Conservation (phyloP, 1,140 invertebrate genomes). For the Tetramorium alpestre region DNA sequence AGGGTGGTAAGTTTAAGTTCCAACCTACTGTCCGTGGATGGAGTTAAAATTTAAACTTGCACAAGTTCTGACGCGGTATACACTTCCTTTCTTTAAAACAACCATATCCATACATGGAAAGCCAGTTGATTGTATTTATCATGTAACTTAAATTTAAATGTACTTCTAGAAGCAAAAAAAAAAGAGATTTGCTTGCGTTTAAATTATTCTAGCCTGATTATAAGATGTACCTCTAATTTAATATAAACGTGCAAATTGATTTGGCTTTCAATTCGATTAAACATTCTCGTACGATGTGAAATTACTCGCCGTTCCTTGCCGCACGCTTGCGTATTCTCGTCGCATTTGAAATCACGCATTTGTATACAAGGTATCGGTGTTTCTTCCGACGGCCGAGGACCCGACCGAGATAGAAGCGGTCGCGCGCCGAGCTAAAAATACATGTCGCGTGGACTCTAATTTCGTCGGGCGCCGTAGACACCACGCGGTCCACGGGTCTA, state of each 20-base stretch:
- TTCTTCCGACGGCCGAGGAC: constrained; percentile 16
- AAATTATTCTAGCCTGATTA: not conserved
- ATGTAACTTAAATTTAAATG: not conserved
- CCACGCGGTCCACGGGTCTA: constrained; percentile 81
- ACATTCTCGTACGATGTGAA: not conserved
- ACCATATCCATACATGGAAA: not conserved
- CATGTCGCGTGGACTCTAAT: constrained; percentile 82
- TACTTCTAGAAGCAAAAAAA: not conserved
- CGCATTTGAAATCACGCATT: constrained; percentile 36
- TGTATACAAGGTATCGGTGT: constrained; percentile 18
- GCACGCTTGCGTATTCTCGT: constrained; percentile 3
- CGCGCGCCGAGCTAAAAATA: constrained; percentile 77
- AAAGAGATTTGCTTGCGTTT: not conserved
- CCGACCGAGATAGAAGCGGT: constrained; percentile 61
- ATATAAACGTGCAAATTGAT: constrained; percentile 12
- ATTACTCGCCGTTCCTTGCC: not conserved
- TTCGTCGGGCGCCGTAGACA: constrained; percentile 81
- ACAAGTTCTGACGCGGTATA: not conserved
- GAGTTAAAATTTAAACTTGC: constrained; percentile 50
- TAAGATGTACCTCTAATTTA: not conserved
- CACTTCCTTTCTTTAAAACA: not conserved
- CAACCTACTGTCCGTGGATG: constrained; percentile 22
- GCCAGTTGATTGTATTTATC: constrained; percentile 8
- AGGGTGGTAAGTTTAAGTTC: constrained; percentile 29
- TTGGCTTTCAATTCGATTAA: not conserved